Conservation (phyloP, 2,797 vertebrate genomes). For the Coilia nasus region DNA sequence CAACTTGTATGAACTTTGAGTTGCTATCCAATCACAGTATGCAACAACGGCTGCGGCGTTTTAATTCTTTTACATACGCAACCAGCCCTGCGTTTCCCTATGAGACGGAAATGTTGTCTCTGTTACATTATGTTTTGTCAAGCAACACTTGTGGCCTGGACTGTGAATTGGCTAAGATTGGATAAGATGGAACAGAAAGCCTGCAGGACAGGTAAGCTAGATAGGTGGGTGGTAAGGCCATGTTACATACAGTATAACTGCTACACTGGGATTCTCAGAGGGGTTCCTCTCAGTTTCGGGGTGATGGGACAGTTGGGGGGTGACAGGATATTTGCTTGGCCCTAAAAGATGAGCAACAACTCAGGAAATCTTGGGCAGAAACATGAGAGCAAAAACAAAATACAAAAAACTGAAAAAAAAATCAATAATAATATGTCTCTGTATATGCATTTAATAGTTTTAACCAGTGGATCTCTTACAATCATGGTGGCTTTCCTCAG, state of each 20-base stretch:
- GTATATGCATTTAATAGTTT: slow-evolving; percentile 53
- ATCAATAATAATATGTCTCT: slow-evolving; percentile 52
- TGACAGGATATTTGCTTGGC: slow-evolving; percentile 60
- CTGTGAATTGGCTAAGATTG: not conserved
- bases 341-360: slow-evolving; percentile 51
- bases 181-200: slow-evolving; percentile 49
- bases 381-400: slow-evolving; percentile 28
- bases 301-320: not conserved
- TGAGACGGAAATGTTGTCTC: too few species aligned
- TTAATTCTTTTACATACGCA: too few species aligned
- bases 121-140: not conserved
- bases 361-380: slow-evolving; percentile 55
- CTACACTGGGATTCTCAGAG: not conserved
- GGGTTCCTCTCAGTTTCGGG: not conserved
- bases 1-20: too few species aligned
- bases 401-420: not conserved
- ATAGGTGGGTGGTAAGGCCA: slow-evolving; percentile 48
- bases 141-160: too few species aligned
- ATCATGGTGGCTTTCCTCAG: not conserved
- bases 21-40: slow-evolving; percentile 4
- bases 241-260: slow-evolving; percentile 47
- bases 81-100: too few species aligned
- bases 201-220: slow-evolving; percentile 57
- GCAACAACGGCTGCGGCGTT: too few species aligned
- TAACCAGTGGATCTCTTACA: not conserved